Conservation (phyloP, 2,888 invertebrate genomes). For the Drosophila aldrichi region DNA sequence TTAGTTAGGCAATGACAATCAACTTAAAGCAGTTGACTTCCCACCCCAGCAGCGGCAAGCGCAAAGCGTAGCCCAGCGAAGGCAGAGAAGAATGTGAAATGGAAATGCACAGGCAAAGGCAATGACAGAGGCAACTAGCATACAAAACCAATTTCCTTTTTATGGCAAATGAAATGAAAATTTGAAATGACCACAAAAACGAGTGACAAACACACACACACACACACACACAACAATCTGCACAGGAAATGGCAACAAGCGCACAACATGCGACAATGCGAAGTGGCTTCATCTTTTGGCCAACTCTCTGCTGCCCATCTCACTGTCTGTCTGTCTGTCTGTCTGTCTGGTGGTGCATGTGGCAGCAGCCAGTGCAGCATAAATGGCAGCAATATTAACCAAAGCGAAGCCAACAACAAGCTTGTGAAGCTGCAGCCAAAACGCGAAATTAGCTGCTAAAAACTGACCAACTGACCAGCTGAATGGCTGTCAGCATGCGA, state of each 20-base stretch:
- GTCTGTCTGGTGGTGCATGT: slow-evolving; percentile 8
- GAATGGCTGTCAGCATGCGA: slow-evolving; percentile 44
- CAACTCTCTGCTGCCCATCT: background rate
- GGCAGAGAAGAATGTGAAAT: slow-evolving; percentile 17
- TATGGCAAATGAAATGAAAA: slow-evolving; percentile 82
- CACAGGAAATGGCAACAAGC: slow-evolving; percentile 53
- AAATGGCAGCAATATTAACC: slow-evolving; percentile 54
- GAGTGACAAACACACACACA: slow-evolving; percentile 43
- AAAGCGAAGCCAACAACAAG: slow-evolving; percentile 35
- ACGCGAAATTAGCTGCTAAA: slow-evolving; percentile 60
- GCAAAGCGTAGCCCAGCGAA: background rate
- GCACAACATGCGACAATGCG: slow-evolving; percentile 63
- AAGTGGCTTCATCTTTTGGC: slow-evolving; percentile 27
- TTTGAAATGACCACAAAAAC: slow-evolving; percentile 81
- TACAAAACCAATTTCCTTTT: slow-evolving; percentile 80
- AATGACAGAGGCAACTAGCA: slow-evolving; percentile 62
- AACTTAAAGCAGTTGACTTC: slow-evolving; percentile 35
- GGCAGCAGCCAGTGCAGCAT: slow-evolving; percentile 42
- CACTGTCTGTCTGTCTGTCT: background rate
- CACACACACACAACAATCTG: slow-evolving; percentile 29
- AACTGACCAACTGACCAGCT: slow-evolving; percentile 38
- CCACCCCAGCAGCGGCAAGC: background rate
- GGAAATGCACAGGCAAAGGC: slow-evolving; percentile 5
- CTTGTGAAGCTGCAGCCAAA: slow-evolving; percentile 22
- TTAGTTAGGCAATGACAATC: slow-evolving; percentile 59